Percentiles rank a stretch among this genome's conserved stretches.
Conservation (phyloP, 1,140 invertebrate species). For the Caenorhabditis remanei region DNA sequence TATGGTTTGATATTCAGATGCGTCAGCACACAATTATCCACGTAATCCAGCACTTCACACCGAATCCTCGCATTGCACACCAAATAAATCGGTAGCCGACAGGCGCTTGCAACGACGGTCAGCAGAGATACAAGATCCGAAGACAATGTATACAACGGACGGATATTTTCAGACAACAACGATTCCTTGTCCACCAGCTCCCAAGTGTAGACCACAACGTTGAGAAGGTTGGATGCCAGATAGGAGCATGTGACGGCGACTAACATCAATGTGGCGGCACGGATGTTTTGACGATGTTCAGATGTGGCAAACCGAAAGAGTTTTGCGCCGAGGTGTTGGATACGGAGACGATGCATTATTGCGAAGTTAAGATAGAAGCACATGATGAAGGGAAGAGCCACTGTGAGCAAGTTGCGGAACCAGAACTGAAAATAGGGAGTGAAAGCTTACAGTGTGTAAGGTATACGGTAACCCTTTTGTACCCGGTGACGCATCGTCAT, state of each 20-base stretch:
- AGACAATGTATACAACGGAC: slow-evolving; percentile 73
- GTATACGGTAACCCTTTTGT: too few relatives aligned
- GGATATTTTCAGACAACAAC: slow-evolving; percentile 65
- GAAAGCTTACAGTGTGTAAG: background rate
- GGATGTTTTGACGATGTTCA: slow-evolving; percentile 75
- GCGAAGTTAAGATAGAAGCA: slow-evolving; percentile 71
- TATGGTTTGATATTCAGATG: slow-evolving; percentile 58
- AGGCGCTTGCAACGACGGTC: slow-evolving; percentile 69
- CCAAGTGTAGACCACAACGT: slow-evolving; percentile 71
- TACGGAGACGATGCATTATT: slow-evolving; percentile 70
- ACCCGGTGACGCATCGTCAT: too few relatives aligned
- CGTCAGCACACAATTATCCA: slow-evolving; percentile 66
- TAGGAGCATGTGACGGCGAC: slow-evolving; percentile 73
- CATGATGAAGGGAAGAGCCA: slow-evolving; percentile 74
- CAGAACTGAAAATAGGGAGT: slow-evolving; percentile 70
- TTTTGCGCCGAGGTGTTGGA: slow-evolving; percentile 72
- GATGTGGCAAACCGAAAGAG: slow-evolving; percentile 74
- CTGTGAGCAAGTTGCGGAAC: slow-evolving; percentile 72
- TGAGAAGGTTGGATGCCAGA: slow-evolving; percentile 72
- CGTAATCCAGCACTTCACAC: slow-evolving; percentile 66
- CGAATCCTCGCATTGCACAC: slow-evolving; percentile 72
- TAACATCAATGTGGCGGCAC: slow-evolving; percentile 73
- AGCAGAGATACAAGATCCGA: slow-evolving; percentile 73
- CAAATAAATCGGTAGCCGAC: slow-evolving; percentile 73
- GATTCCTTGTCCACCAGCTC: slow-evolving; percentile 73